phyloP scores from a whole-genome alignment of 1,140 invertebrate genomes.

The Drosophila carrolli region DNA sequence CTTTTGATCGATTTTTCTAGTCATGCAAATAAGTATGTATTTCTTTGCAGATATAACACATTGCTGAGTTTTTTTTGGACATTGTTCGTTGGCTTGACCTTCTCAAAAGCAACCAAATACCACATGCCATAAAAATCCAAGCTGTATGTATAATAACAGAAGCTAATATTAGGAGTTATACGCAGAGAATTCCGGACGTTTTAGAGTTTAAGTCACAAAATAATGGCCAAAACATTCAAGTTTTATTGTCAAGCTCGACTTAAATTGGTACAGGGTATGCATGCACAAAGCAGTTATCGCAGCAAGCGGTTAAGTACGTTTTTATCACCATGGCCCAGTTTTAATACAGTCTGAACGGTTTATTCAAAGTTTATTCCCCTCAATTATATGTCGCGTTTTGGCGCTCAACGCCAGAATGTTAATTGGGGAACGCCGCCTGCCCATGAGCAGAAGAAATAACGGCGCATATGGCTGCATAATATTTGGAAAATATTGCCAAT shows the following conservation, averaged over 20 bases:
- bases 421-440: slow-evolving; percentile 12
- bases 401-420: slow-evolving; percentile 19
- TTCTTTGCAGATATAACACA: no score
- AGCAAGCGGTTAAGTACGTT: background rate
- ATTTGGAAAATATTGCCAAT: slow-evolving; percentile 11
- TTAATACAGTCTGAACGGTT: background rate
- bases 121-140: no score
- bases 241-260: background rate
- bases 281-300: background rate
- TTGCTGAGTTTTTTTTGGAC: no score
- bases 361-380: slow-evolving; percentile 28
- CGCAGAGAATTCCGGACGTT: no score
- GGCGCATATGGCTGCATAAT: slow-evolving; percentile 31
- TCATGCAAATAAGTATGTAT: no score
- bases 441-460: slow-evolving; percentile 24
- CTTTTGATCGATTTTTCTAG: no score
- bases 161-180: no score
- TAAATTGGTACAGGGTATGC: background rate
- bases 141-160: no score
- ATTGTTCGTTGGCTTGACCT: no score
- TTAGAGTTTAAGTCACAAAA: no score
- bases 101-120: no score
- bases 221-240: background rate
- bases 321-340: slow-evolving; percentile 11
- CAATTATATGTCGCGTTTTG: slow-evolving; percentile 1